Evolutionary conservation across 2,797 vertebrate genomes (phyloP).

Genomic region (Ispidina picta): DNA sequence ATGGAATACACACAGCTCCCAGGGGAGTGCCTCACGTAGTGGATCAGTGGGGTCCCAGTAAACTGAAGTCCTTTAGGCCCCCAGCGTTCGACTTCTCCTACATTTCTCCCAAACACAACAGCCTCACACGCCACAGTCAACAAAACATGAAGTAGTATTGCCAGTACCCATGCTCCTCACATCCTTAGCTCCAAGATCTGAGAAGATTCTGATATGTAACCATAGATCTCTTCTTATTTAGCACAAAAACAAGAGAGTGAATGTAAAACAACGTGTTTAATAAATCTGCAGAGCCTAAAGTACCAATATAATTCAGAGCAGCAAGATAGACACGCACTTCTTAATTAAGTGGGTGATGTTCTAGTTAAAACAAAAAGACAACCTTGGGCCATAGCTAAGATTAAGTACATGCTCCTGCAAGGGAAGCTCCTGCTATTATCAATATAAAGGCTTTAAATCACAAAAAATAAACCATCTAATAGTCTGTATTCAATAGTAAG

Average conservation of each 20-base stretch:
- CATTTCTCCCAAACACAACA: background rate
- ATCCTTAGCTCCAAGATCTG: slow-evolving; percentile 19
- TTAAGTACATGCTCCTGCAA: slow-evolving; percentile 57
- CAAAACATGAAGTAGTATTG: background rate
- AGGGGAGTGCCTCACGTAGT: fast-evolving
- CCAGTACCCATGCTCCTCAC: slow-evolving; percentile 20
- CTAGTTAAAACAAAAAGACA: slow-evolving; percentile 83
- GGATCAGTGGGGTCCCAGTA: background rate
- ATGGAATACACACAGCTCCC: background rate
- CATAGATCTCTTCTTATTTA: slow-evolving; percentile 83
- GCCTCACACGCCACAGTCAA: background rate
- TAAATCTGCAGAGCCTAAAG: slow-evolving; percentile 83
- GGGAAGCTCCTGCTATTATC: slow-evolving; percentile 81
- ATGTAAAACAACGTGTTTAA: slow-evolving; percentile 78
- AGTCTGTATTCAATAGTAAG: slow-evolving; percentile 74
- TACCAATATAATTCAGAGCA: slow-evolving; percentile 74
- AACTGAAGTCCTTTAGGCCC: background rate
- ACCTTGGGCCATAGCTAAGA: slow-evolving; percentile 77
- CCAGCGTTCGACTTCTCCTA: background rate
- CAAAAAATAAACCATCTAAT: slow-evolving; percentile 79
- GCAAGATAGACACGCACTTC: slow-evolving; percentile 79
- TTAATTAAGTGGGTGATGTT: slow-evolving; percentile 94
- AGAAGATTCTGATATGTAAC: slow-evolving; percentile 21
- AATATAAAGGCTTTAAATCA: slow-evolving; percentile 87
- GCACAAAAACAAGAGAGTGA: slow-evolving; percentile 78